phyloP scores from a whole-genome alignment of 2,113 vertebrate genomes.

The Helogale parvula region DNA sequence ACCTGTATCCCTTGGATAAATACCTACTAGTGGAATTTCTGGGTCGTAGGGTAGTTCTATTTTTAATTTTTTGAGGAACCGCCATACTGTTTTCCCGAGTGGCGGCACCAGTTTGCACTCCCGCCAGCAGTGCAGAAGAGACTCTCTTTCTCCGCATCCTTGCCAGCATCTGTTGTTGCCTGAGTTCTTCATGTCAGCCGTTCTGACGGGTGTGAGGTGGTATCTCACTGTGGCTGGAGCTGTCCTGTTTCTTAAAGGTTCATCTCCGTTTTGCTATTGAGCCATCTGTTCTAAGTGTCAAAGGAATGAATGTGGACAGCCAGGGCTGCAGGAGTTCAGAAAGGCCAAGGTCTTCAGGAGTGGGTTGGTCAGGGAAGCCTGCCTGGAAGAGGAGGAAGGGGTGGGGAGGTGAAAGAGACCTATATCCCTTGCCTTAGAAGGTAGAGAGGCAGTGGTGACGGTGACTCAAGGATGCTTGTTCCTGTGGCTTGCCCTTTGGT shows the following conservation, averaged over 20 bases:
- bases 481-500: slow-evolving; percentile 69
- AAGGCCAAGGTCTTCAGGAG: not conserved
- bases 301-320: too few species aligned
- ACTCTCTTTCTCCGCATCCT: too few species aligned
- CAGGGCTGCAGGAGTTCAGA: not conserved
- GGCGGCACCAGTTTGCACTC: too few species aligned
- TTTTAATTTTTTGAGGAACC: too few species aligned
- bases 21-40: too few species aligned
- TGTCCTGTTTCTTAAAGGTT: not conserved
- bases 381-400: not conserved
- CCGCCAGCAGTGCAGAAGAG: too few species aligned
- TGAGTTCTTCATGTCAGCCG: too few species aligned
- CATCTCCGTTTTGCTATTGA: not conserved
- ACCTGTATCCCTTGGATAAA: too few species aligned
- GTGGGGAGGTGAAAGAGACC: not conserved
- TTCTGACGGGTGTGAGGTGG: too few species aligned
- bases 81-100: too few species aligned
- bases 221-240: not conserved
- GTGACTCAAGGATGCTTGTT: slow-evolving; percentile 55
- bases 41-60: too few species aligned
- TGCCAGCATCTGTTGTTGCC: too few species aligned
- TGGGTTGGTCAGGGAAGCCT: not conserved
- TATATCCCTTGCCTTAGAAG: not conserved
- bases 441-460: not conserved
- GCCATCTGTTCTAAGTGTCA: not conserved